Percentiles rank a stretch among this genome's conserved stretches.
phyloP scores from a whole-genome alignment of 2,797 vertebrate genomes.

The Pseudomugil gertrudae region DNA sequence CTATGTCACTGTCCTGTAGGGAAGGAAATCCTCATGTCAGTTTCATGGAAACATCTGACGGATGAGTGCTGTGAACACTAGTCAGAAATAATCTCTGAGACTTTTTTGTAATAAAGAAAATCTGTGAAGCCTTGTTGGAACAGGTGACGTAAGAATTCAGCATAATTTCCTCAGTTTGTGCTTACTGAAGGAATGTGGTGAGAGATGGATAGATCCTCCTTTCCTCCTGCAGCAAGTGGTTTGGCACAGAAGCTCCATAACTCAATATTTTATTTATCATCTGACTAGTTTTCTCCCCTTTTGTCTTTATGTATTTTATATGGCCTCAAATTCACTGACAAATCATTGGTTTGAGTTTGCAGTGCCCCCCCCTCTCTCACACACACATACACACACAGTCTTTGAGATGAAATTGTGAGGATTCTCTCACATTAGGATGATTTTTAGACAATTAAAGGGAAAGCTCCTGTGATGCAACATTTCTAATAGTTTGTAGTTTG shows the following conservation, averaged over 20 bases:
- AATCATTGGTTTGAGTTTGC: constrained; percentile 52
- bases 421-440: constrained; percentile 59
- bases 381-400: constrained; percentile 46
- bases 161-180: constrained; percentile 58
- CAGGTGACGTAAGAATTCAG: constrained; percentile 70
- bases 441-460: not conserved
- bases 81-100: constrained; percentile 55
- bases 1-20: not conserved
- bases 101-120: constrained; percentile 52
- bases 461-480: not conserved
- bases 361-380: constrained; percentile 29
- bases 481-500: constrained; percentile 21
- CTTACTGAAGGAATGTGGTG: constrained; percentile 71
- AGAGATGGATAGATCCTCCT: constrained; percentile 68
- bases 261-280: constrained; percentile 53
- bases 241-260: constrained; percentile 54
- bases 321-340: constrained; percentile 66
- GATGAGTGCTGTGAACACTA: constrained; percentile 39
- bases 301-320: constrained; percentile 60
- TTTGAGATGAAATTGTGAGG: constrained; percentile 57
- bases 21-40: not conserved
- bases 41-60: no score
- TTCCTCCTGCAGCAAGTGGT: constrained; percentile 62
- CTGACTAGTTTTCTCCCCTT: constrained; percentile 36
- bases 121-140: constrained; percentile 60